These are phyloP conservation scores for Rhizoglyphus robini DNA, from an alignment of 1,140 invertebrate genomes.

Conservation along the genomic window DNA sequence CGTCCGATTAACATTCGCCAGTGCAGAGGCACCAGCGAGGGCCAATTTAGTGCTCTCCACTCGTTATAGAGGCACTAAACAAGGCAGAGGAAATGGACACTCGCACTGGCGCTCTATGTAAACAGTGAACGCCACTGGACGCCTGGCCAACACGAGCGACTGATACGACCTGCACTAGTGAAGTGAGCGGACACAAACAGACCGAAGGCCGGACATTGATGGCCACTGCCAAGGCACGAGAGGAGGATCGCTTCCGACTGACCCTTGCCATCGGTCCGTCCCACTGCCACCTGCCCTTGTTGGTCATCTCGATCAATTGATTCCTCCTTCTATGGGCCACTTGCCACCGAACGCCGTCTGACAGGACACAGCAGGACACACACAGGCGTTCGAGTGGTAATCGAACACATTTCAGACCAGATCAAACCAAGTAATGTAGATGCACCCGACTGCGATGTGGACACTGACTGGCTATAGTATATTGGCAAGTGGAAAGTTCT, in stretches of 20 bases:
- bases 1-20: conserved; percentile 7
- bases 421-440: no score
- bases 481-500: no score
- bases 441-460: no score
- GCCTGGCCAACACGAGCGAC: background rate
- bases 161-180: no score
- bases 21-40: background rate
- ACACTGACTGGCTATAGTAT: no score
- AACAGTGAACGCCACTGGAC: background rate
- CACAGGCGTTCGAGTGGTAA: no score
- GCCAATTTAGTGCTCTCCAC: background rate
- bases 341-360: no score
- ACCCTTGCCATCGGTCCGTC: background rate
- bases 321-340: no score
- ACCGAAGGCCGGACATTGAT: conserved; percentile 8
- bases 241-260: background rate
- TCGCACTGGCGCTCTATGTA: background rate
- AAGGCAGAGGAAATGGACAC: background rate
- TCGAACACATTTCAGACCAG: no score
- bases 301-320: background rate
- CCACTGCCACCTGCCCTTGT: background rate
- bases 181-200: background rate
- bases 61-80: conserved; percentile 6
- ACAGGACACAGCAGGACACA: no score
- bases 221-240: background rate